phyloP scores from a whole-genome alignment of 2,797 vertebrate species.

The Tokudaia tokunoshimensis region DNA sequence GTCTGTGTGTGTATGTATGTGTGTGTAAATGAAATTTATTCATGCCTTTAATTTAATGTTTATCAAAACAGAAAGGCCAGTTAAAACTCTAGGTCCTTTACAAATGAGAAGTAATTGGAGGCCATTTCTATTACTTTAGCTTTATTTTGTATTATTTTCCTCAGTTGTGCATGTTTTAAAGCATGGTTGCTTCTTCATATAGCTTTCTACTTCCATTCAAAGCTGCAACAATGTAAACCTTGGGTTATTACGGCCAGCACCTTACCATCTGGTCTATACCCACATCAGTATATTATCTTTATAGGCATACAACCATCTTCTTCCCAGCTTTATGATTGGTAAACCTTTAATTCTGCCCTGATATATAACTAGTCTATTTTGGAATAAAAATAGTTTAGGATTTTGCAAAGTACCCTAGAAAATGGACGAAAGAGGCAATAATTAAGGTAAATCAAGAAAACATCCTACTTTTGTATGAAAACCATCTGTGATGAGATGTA shows the following conservation, averaged over 20 bases:
- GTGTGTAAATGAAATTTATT: slow-evolving; percentile 48
- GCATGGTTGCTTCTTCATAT: not conserved
- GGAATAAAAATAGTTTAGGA: slow-evolving; percentile 55
- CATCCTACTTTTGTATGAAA: slow-evolving; percentile 50
- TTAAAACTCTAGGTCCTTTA: not conserved
- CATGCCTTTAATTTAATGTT: slow-evolving; percentile 33
- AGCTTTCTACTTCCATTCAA: slow-evolving; percentile 31
- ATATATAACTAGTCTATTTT: slow-evolving; percentile 34
- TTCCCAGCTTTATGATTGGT: slow-evolving; percentile 29
- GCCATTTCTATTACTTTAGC: slow-evolving; percentile 7
- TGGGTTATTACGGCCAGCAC: slow-evolving; percentile 33
- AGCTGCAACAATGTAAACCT: not conserved
- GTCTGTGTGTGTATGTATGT: not conserved
- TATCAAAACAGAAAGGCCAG: slow-evolving; percentile 28
- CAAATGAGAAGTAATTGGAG: not conserved
- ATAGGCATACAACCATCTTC: not conserved
- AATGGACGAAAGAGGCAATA: slow-evolving; percentile 45
- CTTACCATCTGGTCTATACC: slow-evolving; percentile 27
- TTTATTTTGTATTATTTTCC: slow-evolving; percentile 34
- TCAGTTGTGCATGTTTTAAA: not conserved
- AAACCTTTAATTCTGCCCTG: slow-evolving; percentile 26
- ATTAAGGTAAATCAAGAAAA: slow-evolving; percentile 54
- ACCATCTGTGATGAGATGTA: slow-evolving; percentile 49
- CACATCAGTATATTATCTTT: slow-evolving; percentile 50
- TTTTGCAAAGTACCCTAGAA: slow-evolving; percentile 31